A percentile compares a stretch with the other conserved stretches of the same genome.
These are phyloP conservation scores for Microcebus murinus DNA, from an alignment of 2,113 vertebrate genomes.

Conservation along the genomic window DNA sequence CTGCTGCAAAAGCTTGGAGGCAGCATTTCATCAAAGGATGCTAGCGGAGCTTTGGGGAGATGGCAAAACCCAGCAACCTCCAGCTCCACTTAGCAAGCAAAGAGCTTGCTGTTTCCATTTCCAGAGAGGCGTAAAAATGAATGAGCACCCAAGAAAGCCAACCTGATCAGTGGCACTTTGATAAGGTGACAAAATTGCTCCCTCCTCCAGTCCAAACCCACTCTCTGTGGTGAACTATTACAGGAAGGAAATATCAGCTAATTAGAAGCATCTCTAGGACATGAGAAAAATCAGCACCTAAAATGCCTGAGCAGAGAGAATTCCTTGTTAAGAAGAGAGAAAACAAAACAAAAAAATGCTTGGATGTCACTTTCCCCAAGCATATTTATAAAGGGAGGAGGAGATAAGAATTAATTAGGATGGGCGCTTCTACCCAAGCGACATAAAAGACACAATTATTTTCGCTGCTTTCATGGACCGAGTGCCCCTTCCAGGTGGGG, in stretches of 20 bases:
- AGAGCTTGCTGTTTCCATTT: constrained; percentile 15
- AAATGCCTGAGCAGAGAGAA: constrained; percentile 49
- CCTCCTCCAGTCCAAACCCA: constrained; percentile 23
- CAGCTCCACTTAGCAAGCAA: constrained; percentile 42
- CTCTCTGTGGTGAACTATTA: constrained; percentile 33
- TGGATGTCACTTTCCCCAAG: constrained; percentile 31
- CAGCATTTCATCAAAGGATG: constrained; percentile 31
- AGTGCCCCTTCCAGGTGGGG: constrained; percentile 47
- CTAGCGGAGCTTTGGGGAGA: neutral
- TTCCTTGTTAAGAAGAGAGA: constrained; percentile 52
- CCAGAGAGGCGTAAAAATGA: constrained; percentile 42
- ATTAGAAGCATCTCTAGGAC: constrained; percentile 64
- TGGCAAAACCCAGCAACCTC: neutral
- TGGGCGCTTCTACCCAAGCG: neutral
- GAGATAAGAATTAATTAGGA: constrained; percentile 66
- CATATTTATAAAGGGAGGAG: constrained; percentile 52
- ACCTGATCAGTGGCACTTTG: constrained; percentile 33
- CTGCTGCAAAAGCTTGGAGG: constrained; percentile 7
- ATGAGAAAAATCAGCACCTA: constrained; percentile 49
- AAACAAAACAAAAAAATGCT: constrained; percentile 4
- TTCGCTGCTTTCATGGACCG: constrained; percentile 38
- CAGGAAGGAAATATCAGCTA: constrained; percentile 39
- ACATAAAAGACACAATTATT: constrained; percentile 55
- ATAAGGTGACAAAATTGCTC: constrained; percentile 50
- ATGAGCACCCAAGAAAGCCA: constrained; percentile 42